phyloP scores from a whole-genome alignment of 2,888 invertebrate genomes.

The Lasius platythorax region DNA sequence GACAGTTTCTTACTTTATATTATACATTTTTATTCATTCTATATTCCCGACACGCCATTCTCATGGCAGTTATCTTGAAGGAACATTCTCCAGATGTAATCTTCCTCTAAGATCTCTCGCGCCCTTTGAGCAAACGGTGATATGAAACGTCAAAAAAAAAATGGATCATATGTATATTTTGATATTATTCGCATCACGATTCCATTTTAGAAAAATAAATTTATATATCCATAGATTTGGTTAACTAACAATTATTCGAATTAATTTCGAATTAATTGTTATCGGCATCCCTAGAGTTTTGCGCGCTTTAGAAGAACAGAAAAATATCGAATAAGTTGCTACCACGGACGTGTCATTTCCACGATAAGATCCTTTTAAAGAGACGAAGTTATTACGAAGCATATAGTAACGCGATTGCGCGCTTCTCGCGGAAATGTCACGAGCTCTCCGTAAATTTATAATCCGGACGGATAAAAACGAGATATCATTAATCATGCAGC shows the following conservation, averaged over 20 bases:
- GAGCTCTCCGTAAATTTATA: constrained; percentile 42
- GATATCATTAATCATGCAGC: constrained; percentile 36
- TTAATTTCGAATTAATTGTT: not conserved
- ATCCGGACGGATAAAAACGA: constrained; percentile 41
- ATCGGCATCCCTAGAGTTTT: not conserved
- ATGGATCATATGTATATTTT: not conserved
- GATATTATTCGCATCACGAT: not conserved
- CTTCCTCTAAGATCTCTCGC: constrained; percentile 17
- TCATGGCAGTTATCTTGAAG: constrained; percentile 1
- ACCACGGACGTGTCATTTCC: not conserved
- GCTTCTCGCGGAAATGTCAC: constrained; percentile 34
- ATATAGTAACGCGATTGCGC: not conserved
- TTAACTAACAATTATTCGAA: not conserved
- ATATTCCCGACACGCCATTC: constrained; percentile 10
- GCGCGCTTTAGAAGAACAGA: not conserved
- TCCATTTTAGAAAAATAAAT: not conserved
- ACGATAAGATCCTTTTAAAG: not conserved
- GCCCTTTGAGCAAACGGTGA: not conserved
- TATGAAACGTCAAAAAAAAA: not conserved
- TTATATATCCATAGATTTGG: not conserved
- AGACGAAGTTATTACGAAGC: not conserved
- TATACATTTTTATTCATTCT: constrained; percentile 31
- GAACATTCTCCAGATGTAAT: not conserved
- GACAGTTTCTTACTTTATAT: not conserved
- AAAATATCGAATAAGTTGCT: not conserved